phyloP scores from a whole-genome alignment of 2,113 vertebrate species.

The Opisthocomus hoazin region DNA sequence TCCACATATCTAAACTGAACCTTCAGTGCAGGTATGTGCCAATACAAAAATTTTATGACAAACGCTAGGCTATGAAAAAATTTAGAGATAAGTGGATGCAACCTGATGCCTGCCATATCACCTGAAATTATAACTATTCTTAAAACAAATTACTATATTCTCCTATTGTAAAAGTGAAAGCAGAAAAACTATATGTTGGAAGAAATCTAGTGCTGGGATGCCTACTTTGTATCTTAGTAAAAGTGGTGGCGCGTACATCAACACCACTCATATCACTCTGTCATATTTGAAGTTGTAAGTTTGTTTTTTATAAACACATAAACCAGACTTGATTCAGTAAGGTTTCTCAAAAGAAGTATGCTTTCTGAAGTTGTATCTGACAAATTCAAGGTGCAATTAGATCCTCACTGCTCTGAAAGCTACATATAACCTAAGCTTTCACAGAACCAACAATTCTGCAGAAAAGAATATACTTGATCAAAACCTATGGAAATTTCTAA shows the following conservation, averaged over 20 bases:
- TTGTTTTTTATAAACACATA: constrained; percentile 4
- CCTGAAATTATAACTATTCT: not conserved
- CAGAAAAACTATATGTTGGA: not conserved
- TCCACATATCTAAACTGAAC: not conserved
- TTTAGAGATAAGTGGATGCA: not conserved
- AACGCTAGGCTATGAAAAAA: not conserved
- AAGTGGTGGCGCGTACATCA: not conserved
- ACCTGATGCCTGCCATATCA: not conserved
- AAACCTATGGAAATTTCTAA: not conserved
- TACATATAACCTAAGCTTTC: not conserved
- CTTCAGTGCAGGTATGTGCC: not conserved
- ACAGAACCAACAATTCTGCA: not conserved
- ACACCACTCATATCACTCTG: not conserved
- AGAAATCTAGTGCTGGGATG: not conserved
- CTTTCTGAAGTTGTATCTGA: not conserved
- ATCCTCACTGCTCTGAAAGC: not conserved
- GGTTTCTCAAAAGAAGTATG: not conserved
- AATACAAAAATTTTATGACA: not conserved
- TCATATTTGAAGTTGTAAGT: not conserved
- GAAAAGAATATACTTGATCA: not conserved
- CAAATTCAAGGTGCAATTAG: not conserved
- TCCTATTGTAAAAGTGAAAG: not conserved
- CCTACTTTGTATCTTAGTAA: not conserved
- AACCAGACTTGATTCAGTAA: not conserved
- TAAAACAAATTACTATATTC: not conserved